phyloP scores from a whole-genome alignment of 2,888 invertebrate genomes.

The Eupithecia exiguata region DNA sequence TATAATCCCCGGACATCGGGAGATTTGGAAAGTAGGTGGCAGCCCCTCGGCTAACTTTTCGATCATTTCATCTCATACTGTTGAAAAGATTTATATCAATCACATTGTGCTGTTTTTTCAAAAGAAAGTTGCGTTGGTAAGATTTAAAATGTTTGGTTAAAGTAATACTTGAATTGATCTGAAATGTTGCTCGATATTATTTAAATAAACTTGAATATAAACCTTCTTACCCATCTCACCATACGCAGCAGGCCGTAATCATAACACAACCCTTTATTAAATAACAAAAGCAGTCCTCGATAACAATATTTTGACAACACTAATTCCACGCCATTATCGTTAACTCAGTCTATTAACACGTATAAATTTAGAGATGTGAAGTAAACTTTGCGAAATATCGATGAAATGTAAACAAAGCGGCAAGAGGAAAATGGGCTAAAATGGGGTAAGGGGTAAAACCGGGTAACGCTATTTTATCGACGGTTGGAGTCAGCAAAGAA shows the following conservation, averaged over 20 bases:
- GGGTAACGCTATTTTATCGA: constrained; percentile 43
- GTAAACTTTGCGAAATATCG: constrained; percentile 68
- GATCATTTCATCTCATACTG: neutral
- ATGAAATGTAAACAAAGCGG: constrained; percentile 66
- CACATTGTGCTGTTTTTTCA: no score
- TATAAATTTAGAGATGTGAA: constrained; percentile 69
- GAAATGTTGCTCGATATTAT: neutral
- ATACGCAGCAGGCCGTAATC: constrained; percentile 48
- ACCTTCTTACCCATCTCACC: constrained; percentile 34
- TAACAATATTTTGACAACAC: constrained; percentile 58
- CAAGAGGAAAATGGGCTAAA: constrained; percentile 48
- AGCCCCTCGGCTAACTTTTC: neutral
- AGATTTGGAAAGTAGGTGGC: neutral
- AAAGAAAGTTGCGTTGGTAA: neutral
- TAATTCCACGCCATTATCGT: constrained; percentile 61
- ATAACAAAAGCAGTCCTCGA: constrained; percentile 55
- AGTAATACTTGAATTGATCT: neutral
- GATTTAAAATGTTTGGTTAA: neutral
- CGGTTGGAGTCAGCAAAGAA: constrained; percentile 68
- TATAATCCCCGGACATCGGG: constrained; percentile 26
- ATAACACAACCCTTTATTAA: constrained; percentile 15
- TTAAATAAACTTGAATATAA: neutral
- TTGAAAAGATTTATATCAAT: neutral
- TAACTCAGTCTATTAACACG: constrained; percentile 69
- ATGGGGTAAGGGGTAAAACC: constrained; percentile 42